phyloP scores from a whole-genome alignment of 1,140 invertebrate genomes.

The Mya arenaria region DNA sequence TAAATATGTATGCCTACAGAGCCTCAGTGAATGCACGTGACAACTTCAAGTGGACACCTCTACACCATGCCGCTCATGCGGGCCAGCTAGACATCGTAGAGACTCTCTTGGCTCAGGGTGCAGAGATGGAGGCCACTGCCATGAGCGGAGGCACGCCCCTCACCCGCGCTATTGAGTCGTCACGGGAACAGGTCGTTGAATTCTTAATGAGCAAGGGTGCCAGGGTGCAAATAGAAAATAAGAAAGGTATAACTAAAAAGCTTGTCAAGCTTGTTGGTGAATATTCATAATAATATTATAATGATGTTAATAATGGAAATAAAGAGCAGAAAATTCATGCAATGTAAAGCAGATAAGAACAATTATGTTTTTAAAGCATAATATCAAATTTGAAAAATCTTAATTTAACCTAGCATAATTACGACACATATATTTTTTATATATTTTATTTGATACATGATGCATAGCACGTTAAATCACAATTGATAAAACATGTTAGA shows the following conservation, averaged over 20 bases:
- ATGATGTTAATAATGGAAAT: too few relatives aligned
- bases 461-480: too few relatives aligned
- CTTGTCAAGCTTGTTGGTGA: neutral
- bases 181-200: conserved; percentile 77
- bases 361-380: too few relatives aligned
- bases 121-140: conserved; percentile 78
- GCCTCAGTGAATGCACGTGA: conserved; percentile 79
- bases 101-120: conserved; percentile 76
- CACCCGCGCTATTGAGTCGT: conserved; percentile 81
- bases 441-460: too few relatives aligned
- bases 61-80: conserved; percentile 81
- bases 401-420: too few relatives aligned
- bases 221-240: conserved; percentile 80
- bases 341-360: too few relatives aligned
- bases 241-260: conserved; percentile 72
- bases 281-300: too few relatives aligned
- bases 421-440: too few relatives aligned
- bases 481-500: too few relatives aligned
- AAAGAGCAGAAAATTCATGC: too few relatives aligned
- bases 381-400: too few relatives aligned
- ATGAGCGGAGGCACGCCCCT: conserved; percentile 81
- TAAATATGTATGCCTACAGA: too few relatives aligned
- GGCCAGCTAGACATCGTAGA: conserved; percentile 79
- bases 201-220: conserved; percentile 78
- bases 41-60: conserved; percentile 82